These are phyloP conservation scores for Rallus crepitans DNA, from an alignment of 2,797 vertebrate genomes.

Conservation along the genomic window DNA sequence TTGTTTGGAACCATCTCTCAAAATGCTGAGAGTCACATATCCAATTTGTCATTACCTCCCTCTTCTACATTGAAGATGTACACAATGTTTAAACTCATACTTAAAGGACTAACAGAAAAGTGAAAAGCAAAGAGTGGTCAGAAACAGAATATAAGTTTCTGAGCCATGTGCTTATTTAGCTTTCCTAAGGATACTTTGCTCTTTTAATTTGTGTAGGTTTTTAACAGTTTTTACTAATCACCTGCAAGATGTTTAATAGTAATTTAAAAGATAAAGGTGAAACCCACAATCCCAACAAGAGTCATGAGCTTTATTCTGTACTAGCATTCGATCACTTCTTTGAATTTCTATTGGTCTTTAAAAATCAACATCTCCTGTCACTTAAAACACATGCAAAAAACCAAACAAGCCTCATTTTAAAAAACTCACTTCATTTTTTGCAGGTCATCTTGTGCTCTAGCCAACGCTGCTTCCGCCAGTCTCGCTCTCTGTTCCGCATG, in stretches of 20 bases:
- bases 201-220: background rate
- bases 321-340: background rate
- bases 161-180: background rate
- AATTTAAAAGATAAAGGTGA: background rate
- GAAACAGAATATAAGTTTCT: background rate
- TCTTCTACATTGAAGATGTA: background rate
- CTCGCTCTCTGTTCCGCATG: conserved; percentile 83
- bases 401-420: background rate
- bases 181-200: background rate
- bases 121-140: background rate
- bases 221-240: background rate
- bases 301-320: background rate
- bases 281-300: background rate
- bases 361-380: background rate
- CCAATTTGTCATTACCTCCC: background rate
- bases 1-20: background rate
- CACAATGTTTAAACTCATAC: background rate
- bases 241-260: background rate
- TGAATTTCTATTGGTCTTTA: background rate
- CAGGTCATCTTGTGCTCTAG: conserved; percentile 87
- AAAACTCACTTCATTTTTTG: conserved; percentile 89
- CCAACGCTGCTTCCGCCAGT: conserved; percentile 85
- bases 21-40: rapidly evolving
- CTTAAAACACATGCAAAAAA: background rate
- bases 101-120: background rate